Base-by-base conservation (phyloP, 1,140 invertebrate genomes). In the Bathynomus jamesi region DNA sequence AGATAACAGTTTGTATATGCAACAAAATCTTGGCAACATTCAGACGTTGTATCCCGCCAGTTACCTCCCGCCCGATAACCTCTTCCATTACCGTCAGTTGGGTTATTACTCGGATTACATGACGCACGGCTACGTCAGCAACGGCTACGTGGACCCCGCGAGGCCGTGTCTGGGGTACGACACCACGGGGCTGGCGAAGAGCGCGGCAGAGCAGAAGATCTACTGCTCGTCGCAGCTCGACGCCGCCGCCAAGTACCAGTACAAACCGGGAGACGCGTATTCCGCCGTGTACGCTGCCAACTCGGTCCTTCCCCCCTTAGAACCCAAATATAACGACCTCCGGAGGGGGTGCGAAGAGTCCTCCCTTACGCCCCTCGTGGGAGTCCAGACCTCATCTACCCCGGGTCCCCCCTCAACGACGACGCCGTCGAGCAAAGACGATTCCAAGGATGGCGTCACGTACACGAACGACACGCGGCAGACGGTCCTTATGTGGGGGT, bases 11-110 rank as follows among this genome's bases (percentile, higher is more conserved):
- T 82, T 86, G 10, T 91, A 92, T 79, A 90, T 90, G 81, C 86
- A 88, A 53, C 89, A 89, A 74, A 84, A 81, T 65, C 85, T 90
- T 24, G 85, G 87, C 67, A 89, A 90, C 75, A 90, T 90, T 79
- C 87, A 88, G 72, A 84, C 70, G 89, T 73, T 79, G n/a, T 78
- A 78, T 27, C 75, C 78, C n/a, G 65, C 76, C 62, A 72, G 70
- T 30, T 78, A 78, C 66, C 62, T 78, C 21, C 72, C 78, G 77
- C 85, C 89, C n/a, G 86, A 88, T 11, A 92, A 92, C 79, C 89
- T 90, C n/a, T 92, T 92, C 82, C 75, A 78, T 46, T 80, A 80
- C 68, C 87, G 13, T 82, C 87, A 53, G 80, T 85, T 75, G 82
- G 81, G 77, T 53, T 79, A 80, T 72, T 76, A 78, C 63, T 75